phyloP scores from a whole-genome alignment of 2,888 invertebrate genomes.

The Mermis nigrescens region DNA sequence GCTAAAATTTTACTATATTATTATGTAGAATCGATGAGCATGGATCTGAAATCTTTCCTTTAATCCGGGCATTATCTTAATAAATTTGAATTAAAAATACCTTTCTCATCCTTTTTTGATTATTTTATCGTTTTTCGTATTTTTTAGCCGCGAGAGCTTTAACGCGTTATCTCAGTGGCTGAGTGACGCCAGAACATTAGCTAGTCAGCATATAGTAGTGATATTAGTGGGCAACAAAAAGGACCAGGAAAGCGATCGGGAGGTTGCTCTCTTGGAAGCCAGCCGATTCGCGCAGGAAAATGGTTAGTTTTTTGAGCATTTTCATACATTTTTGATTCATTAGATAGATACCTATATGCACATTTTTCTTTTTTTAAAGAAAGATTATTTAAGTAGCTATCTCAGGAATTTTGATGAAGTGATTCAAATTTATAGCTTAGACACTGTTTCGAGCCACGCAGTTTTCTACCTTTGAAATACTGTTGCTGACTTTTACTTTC shows the following conservation, averaged over 20 bases:
- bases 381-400: background rate
- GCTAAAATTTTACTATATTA: no score
- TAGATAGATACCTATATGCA: background rate
- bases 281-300: constrained; percentile 66
- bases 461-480: no score
- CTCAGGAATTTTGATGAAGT: no score
- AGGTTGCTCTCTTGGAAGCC: constrained; percentile 61
- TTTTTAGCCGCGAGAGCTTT: constrained; percentile 38
- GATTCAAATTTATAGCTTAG: no score
- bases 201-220: constrained; percentile 60
- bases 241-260: constrained; percentile 56
- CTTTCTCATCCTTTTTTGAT: background rate
- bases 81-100: no score
- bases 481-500: no score
- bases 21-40: no score
- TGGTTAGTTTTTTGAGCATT: constrained; percentile 39
- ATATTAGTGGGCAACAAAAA: constrained; percentile 61
- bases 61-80: no score
- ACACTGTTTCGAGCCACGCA: no score
- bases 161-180: constrained; percentile 43
- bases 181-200: constrained; percentile 56
- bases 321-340: no score
- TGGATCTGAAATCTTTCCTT: no score
- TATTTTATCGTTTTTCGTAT: constrained; percentile 2
- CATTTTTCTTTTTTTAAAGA: background rate